Evolutionary conservation across 2,113 vertebrate genomes (phyloP).

Genomic region (Oenanthe oenanthe): DNA sequence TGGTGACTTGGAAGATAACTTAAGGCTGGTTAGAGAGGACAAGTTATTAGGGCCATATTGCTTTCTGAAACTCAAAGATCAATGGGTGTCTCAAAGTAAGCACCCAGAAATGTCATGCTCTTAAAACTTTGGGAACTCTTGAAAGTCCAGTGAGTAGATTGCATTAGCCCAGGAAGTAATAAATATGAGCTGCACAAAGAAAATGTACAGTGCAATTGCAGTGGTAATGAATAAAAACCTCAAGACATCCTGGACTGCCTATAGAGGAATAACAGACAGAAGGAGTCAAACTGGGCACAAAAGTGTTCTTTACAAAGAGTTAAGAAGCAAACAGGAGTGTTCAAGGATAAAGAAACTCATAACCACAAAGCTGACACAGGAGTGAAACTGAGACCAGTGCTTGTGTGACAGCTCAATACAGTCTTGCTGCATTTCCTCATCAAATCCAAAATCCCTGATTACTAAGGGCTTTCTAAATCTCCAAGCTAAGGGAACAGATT

Average conservation of each 20-base stretch:
- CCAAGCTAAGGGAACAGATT: neutral
- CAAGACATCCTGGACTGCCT: neutral
- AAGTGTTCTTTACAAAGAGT: neutral
- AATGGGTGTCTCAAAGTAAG: neutral
- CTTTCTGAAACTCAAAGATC: neutral
- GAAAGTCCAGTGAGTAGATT: neutral
- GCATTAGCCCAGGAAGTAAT: neutral
- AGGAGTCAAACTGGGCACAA: neutral
- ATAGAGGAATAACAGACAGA: neutral
- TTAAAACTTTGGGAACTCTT: neutral
- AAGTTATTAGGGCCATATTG: neutral
- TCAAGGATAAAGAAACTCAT: neutral
- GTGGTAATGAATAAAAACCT: neutral
- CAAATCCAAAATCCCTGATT: neutral
- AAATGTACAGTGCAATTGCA: neutral
- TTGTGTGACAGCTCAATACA: neutral
- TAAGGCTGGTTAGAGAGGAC: neutral
- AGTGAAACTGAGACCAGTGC: neutral
- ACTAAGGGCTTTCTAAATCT: neutral
- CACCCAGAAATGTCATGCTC: neutral
- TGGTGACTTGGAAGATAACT: neutral
- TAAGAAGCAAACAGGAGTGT: neutral
- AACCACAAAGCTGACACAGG: neutral
- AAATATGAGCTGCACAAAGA: neutral
- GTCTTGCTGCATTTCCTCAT: neutral